These are phyloP conservation scores for Phocides pigmalion DNA, from an alignment of 1,140 invertebrate species.

Conservation along the genomic window DNA sequence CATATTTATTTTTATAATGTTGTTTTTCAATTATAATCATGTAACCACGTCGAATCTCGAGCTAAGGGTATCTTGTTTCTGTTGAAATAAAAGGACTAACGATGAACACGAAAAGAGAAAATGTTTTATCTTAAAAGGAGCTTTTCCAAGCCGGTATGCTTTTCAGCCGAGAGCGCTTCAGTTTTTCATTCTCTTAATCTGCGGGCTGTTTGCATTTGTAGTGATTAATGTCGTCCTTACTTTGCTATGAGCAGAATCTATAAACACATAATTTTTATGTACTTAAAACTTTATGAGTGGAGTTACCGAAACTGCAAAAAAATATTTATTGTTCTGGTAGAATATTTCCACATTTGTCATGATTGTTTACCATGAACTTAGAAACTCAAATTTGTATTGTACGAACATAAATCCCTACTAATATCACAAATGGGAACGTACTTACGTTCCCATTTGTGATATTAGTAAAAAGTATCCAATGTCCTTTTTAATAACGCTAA, in stretches of 20 bases:
- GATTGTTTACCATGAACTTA: too few relatives aligned
- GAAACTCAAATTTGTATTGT: too few relatives aligned
- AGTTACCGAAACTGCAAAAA: too few relatives aligned
- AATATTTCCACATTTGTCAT: too few relatives aligned
- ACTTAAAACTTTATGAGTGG: too few relatives aligned
- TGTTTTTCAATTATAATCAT: background rate
- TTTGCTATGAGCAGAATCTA: background rate
- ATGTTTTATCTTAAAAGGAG: slow-evolving; percentile 10
- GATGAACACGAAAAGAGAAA: slow-evolving; percentile 13
- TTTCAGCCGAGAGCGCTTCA: slow-evolving; percentile 12
- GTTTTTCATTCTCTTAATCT: slow-evolving; percentile 18
- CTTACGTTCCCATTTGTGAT: too few relatives aligned
- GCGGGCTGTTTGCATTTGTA: slow-evolving; percentile 5
- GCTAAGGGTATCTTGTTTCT: slow-evolving; percentile 1
- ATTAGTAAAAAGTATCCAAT: too few relatives aligned
- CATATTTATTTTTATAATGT: background rate
- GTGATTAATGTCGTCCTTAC: slow-evolving; percentile 12
- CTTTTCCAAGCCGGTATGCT: slow-evolving; percentile 12
- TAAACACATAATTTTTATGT: too few relatives aligned
- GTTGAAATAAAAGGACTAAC: slow-evolving; percentile 11
- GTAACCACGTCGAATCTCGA: background rate
- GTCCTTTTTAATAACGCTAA: too few relatives aligned
- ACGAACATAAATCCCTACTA: too few relatives aligned
- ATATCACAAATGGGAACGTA: too few relatives aligned
- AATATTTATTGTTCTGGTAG: too few relatives aligned